These are phyloP conservation scores for Gryllus longicercus DNA, from an alignment of 2,888 invertebrate species.

Conservation along the genomic window DNA sequence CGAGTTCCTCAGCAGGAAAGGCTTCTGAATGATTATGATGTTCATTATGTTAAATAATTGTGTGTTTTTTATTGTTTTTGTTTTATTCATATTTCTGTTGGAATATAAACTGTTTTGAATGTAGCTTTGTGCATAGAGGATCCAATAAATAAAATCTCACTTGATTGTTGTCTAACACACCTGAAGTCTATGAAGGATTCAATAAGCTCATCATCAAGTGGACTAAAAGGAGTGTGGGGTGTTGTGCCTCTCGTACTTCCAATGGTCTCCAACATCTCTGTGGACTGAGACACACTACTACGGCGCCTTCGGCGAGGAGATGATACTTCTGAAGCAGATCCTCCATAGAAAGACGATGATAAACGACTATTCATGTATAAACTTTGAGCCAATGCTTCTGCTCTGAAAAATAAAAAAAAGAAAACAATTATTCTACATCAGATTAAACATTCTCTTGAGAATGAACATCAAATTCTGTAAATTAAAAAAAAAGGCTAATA, in stretches of 20 bases:
- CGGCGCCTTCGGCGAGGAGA: constrained; percentile 41
- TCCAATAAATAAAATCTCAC: too few species aligned
- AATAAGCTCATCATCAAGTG: constrained; percentile 39
- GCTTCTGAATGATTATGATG: background rate
- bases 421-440: background rate
- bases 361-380: constrained; percentile 57
- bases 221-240: constrained; percentile 49
- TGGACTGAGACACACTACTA: constrained; percentile 41
- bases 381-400: constrained; percentile 49
- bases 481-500: too few species aligned
- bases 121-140: too few species aligned
- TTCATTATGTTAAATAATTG: background rate
- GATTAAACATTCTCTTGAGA: too few species aligned
- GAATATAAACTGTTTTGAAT: background rate
- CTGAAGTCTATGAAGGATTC: constrained; percentile 40
- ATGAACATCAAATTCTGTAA: too few species aligned
- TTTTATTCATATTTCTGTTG: background rate
- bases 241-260: constrained; percentile 42
- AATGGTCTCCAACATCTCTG: constrained; percentile 39
- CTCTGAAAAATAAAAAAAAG: constrained; percentile 43
- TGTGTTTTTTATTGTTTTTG: background rate
- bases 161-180: constrained; percentile 38
- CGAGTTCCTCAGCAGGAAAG: background rate
- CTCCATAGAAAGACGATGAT: constrained; percentile 47
- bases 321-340: constrained; percentile 41